phyloP scores from a whole-genome alignment of 2,113 vertebrate species.

The Sclerurus mexicanus region DNA sequence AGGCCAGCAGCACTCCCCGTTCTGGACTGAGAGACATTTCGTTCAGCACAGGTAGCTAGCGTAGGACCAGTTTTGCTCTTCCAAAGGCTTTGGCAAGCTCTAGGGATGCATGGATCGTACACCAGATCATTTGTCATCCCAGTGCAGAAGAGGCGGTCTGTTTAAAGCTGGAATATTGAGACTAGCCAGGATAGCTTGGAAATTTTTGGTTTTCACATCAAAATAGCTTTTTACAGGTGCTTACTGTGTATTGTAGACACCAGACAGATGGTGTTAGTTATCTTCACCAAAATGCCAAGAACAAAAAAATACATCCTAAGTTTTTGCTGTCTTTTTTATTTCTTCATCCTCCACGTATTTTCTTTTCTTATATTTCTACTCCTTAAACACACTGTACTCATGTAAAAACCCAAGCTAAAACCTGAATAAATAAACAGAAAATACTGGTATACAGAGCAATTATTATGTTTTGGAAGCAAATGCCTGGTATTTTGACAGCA shows the following conservation, averaged over 20 bases:
- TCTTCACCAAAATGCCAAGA: constrained; percentile 22
- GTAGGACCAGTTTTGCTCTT: background rate
- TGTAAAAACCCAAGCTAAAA: constrained; percentile 68
- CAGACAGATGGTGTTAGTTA: background rate
- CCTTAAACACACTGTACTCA: constrained; percentile 57
- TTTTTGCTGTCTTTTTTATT: constrained; percentile 1
- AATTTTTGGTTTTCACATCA: background rate
- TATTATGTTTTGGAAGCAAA: constrained; percentile 49
- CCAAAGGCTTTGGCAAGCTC: background rate
- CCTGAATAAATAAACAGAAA: constrained; percentile 61
- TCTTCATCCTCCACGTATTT: background rate
- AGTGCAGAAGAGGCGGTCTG: background rate
- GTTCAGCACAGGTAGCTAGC: background rate
- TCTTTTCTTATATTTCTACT: constrained; percentile 34
- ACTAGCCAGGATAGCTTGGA: background rate
- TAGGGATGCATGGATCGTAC: background rate
- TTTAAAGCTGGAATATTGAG: background rate
- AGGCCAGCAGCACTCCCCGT: background rate
- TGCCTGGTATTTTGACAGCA: background rate
- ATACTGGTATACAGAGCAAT: constrained; percentile 30
- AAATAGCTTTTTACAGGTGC: constrained; percentile 2
- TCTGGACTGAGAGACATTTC: background rate
- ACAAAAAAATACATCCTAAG: background rate
- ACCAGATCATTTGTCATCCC: background rate
- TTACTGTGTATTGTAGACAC: background rate